Evolutionary conservation across 2,113 vertebrate species (phyloP).

Genomic region (Egretta garzetta): DNA sequence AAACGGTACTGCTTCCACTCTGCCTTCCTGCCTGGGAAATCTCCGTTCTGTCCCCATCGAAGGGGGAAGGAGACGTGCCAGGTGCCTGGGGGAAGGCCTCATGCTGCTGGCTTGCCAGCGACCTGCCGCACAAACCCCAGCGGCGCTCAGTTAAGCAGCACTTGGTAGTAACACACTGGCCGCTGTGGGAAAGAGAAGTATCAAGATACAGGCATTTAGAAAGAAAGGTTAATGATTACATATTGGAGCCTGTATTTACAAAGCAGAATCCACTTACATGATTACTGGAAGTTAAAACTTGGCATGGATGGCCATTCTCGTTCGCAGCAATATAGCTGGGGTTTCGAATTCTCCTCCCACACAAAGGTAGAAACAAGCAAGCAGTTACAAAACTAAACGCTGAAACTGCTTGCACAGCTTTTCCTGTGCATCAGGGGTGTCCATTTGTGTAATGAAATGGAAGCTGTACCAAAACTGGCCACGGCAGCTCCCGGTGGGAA

Average conservation of each 20-base stretch:
- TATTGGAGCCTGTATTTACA: background rate
- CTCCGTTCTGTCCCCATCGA: background rate
- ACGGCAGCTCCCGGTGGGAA: background rate
- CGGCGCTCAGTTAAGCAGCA: background rate
- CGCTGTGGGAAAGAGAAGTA: background rate
- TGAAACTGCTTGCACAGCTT: background rate
- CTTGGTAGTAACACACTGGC: background rate
- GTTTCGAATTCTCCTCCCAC: background rate
- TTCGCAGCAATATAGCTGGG: background rate
- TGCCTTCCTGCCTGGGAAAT: background rate
- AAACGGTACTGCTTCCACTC: background rate
- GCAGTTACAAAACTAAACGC: too few species aligned
- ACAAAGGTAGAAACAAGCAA: background rate
- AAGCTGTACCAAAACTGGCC: background rate
- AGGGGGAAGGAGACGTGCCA: background rate
- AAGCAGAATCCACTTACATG: background rate
- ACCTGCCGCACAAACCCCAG: background rate
- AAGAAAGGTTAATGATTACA: background rate
- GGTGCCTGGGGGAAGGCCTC: background rate
- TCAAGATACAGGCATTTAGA: background rate
- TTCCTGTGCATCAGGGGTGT: background rate
- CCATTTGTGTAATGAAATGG: background rate
- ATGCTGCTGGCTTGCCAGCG: fast-evolving
- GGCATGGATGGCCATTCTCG: background rate
- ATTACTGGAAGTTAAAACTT: background rate